Percentiles rank a stretch among this genome's conserved stretches.
Evolutionary conservation across 2,797 vertebrate genomes (phyloP).

Genomic region (Acipenser ruthenus): DNA sequence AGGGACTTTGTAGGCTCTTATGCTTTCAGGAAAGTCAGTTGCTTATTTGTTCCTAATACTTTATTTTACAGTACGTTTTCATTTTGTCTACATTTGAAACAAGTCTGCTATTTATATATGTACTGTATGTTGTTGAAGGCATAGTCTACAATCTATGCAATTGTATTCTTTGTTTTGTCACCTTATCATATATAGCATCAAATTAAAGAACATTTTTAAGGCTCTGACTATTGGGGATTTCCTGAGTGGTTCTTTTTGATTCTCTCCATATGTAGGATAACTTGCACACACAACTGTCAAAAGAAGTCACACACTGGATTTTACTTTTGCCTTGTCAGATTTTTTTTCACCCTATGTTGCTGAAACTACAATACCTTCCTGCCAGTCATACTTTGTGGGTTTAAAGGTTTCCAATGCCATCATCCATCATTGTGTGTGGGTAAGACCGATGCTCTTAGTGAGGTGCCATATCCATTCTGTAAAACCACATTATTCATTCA

Average conservation of each 20-base stretch:
- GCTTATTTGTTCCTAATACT: constrained; percentile 40
- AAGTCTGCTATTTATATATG: constrained; percentile 48
- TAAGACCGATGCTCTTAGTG: too few relatives aligned
- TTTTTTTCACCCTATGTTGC: too few relatives aligned
- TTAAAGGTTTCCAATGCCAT: too few relatives aligned
- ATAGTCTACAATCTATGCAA: constrained; percentile 78
- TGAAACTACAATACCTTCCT: too few relatives aligned
- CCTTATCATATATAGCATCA: constrained; percentile 65
- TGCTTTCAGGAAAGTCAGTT: constrained; percentile 45
- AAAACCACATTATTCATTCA: too few relatives aligned
- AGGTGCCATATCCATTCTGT: too few relatives aligned
- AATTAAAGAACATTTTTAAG: constrained; percentile 85
- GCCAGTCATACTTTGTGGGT: too few relatives aligned
- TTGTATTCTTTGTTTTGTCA: constrained; percentile 67
- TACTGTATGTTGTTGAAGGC: constrained; percentile 59
- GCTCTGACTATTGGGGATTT: constrained; percentile 46
- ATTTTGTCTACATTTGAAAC: constrained; percentile 40
- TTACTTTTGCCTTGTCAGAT: too few relatives aligned
- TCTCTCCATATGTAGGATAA: neutral
- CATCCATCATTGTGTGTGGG: too few relatives aligned
- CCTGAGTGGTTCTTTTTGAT: constrained; percentile 46
- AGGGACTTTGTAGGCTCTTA: constrained; percentile 40
- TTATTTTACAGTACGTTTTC: constrained; percentile 36
- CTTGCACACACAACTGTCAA: too few relatives aligned
- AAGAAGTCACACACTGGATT: too few relatives aligned